These are phyloP conservation scores for Plumapathes pennacea DNA, from an alignment of 92 coral and sea anemone genomes.

Conservation along the genomic window DNA sequence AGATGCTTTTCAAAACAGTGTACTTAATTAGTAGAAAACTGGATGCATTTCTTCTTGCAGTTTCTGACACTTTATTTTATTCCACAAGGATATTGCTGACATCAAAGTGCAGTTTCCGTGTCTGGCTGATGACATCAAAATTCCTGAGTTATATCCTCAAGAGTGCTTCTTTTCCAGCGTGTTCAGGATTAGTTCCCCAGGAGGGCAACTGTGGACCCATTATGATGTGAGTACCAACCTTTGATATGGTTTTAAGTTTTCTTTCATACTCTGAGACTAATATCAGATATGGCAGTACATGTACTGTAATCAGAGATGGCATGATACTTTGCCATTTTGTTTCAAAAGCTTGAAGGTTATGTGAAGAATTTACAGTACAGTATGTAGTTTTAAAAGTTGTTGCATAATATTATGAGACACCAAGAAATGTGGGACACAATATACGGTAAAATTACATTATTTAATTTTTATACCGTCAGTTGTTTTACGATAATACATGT, in stretches of 20 bases:
- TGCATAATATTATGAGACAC: too few species aligned
- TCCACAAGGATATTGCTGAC: constrained; percentile 74
- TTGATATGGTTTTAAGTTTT: neutral
- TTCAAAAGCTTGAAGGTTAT: too few species aligned
- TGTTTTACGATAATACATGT: too few species aligned
- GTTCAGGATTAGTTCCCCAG: constrained; percentile 76
- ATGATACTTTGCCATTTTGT: too few species aligned
- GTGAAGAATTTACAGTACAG: too few species aligned
- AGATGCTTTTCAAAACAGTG: too few species aligned
- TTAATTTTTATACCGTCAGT: too few species aligned
- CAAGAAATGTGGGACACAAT: too few species aligned
- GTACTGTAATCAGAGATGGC: too few species aligned
- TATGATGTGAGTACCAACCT: constrained; percentile 67
- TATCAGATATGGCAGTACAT: neutral
- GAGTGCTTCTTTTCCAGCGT: constrained; percentile 85
- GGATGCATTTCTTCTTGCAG: neutral
- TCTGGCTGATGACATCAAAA: constrained; percentile 71
- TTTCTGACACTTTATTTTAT: neutral
- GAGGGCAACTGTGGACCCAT: constrained; percentile 84
- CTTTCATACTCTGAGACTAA: neutral
- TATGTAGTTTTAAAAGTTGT: too few species aligned
- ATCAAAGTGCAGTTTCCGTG: constrained; percentile 65
- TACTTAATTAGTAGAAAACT: neutral
- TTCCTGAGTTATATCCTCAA: constrained; percentile 73
- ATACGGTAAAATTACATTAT: too few species aligned